A percentile compares a stretch with the other conserved stretches of the same genome.
Evolutionary conservation across 1,140 invertebrate species (phyloP).

Genomic region (Papilio machaon): DNA sequence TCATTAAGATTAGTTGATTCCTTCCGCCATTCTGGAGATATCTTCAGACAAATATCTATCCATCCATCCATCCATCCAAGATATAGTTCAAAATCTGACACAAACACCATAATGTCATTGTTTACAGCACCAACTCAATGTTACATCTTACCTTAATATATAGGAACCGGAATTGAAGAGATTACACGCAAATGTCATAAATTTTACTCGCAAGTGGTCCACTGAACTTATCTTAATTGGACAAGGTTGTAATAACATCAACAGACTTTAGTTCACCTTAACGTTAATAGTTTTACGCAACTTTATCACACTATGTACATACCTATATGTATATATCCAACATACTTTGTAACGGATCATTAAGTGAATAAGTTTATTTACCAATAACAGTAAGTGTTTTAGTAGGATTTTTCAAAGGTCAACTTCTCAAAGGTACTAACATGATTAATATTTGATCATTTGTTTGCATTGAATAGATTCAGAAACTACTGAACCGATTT

Average conservation of each 20-base stretch:
- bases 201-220: background rate
- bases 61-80: too few species aligned
- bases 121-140: too few species aligned
- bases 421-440: too few species aligned
- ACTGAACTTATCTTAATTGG: slow-evolving; percentile 23
- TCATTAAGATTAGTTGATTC: too few species aligned
- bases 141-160: background rate
- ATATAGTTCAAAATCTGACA: too few species aligned
- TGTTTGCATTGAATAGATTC: too few species aligned
- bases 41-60: too few species aligned
- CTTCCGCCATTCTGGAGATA: too few species aligned
- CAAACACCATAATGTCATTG: too few species aligned
- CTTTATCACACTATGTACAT: background rate
- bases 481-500: too few species aligned
- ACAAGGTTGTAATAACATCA: slow-evolving; percentile 22
- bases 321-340: background rate
- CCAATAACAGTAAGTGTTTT: background rate
- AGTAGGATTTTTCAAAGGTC: background rate
- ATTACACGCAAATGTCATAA: background rate
- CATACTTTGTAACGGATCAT: background rate
- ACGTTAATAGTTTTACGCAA: background rate
- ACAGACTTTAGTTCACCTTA: background rate
- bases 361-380: slow-evolving; percentile 9
- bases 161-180: slow-evolving; percentile 8
- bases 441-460: too few species aligned